phyloP scores from a whole-genome alignment of 2,797 vertebrate genomes.

The Leptodactylus fallax region DNA sequence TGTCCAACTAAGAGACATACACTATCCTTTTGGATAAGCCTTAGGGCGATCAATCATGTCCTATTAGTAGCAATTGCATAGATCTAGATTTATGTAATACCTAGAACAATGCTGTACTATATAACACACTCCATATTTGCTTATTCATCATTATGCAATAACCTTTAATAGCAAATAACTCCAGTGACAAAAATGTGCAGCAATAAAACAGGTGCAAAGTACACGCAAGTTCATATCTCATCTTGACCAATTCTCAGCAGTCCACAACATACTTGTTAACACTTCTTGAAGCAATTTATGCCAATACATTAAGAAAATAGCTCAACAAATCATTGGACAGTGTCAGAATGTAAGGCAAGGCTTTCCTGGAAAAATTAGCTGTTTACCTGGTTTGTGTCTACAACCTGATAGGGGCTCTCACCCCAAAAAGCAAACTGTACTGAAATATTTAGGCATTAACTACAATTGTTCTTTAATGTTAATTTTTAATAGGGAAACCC shows the following conservation, averaged over 20 bases:
- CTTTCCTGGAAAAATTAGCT: not conserved
- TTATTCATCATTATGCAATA: conserved; percentile 1
- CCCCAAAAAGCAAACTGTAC: too few relatives aligned
- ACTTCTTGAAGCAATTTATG: not conserved
- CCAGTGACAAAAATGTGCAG: not conserved
- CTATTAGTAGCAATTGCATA: not conserved
- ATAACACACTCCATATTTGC: not conserved
- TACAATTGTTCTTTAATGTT: too few relatives aligned
- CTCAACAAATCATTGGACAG: not conserved
- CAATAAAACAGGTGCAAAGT: conserved; percentile 35
- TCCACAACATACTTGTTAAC: not conserved
- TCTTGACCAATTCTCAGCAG: conserved; percentile 20
- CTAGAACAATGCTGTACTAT: not conserved
- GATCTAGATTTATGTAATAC: not conserved
- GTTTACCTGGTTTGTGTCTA: not conserved
- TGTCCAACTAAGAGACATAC: too few relatives aligned
- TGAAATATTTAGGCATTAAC: too few relatives aligned
- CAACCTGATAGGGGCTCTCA: not conserved
- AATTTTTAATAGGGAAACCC: too few relatives aligned
- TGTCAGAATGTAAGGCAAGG: not conserved
- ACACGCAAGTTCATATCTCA: conserved; percentile 6
- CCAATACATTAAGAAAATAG: not conserved
- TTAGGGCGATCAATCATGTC: not conserved
- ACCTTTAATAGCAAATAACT: not conserved
- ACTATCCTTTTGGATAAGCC: too few relatives aligned